Evolutionary conservation across 2,797 vertebrate genomes (phyloP).

Genomic region (Glossophaga mutica): DNA sequence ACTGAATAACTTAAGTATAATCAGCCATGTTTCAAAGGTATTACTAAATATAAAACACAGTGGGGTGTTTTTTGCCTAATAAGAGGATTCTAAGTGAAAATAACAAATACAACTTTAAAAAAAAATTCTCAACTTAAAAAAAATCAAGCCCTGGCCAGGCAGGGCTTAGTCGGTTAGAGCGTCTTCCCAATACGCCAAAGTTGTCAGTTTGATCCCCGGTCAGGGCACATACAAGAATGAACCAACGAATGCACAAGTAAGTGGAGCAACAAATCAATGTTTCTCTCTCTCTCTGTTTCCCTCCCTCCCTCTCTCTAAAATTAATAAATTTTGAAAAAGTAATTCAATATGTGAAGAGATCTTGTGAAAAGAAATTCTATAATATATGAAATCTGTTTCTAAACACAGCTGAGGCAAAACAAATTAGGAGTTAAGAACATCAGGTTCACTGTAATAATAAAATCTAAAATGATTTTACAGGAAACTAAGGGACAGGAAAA

Average conservation of each 20-base stretch:
- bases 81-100: constrained; percentile 38
- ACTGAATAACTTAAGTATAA: constrained; percentile 27
- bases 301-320: neutral
- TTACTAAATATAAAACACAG: constrained; percentile 46
- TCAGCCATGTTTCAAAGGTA: constrained; percentile 55
- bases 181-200: neutral
- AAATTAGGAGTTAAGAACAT: constrained; percentile 44
- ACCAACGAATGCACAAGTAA: neutral
- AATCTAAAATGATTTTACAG: constrained; percentile 7
- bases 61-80: neutral
- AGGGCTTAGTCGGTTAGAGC: neutral
- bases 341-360: constrained; percentile 22
- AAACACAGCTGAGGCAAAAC: constrained; percentile 47
- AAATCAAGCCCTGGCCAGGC: neutral
- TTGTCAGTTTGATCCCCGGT: neutral
- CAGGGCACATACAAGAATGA: neutral
- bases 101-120: neutral
- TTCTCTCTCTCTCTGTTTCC: neutral
- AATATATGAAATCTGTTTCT: constrained; percentile 2
- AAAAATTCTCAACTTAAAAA: constrained; percentile 32
- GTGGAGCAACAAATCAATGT: neutral
- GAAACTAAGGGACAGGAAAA: neutral
- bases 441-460: neutral
- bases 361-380: constrained; percentile 20
- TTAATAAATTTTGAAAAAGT: neutral